A percentile compares a stretch with the other conserved stretches of the same genome.
These are phyloP conservation scores for Ahaetulla prasina DNA, from an alignment of 2,113 vertebrate genomes.

Conservation along the genomic window DNA sequence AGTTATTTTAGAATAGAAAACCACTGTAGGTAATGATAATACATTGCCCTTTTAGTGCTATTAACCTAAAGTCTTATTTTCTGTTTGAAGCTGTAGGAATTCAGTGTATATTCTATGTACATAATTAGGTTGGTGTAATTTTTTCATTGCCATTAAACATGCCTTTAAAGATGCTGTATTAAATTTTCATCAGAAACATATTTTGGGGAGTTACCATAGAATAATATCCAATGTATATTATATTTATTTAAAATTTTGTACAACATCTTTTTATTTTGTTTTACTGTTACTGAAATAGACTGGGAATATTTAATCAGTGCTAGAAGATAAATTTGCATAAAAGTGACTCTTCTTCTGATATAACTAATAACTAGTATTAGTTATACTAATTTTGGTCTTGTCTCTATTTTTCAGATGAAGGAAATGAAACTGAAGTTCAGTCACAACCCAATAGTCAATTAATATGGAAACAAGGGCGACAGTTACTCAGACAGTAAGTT, in stretches of 20 bases:
- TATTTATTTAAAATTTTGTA: not conserved
- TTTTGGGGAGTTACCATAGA: not conserved
- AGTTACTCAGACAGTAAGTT: conserved; percentile 96
- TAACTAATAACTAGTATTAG: too few relatives aligned
- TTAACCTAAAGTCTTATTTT: not conserved
- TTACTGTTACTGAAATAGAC: not conserved
- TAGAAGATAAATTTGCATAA: not conserved
- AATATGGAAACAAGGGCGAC: conserved; percentile 97
- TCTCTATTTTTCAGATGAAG: conserved; percentile 85
- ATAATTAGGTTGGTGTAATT: not conserved
- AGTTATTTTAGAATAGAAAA: not conserved
- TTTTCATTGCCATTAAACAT: not conserved
- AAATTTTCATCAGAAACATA: not conserved
- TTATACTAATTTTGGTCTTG: conserved; percentile 30
- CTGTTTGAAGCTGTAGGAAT: not conserved
- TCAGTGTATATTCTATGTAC: not conserved
- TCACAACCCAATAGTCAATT: conserved; percentile 93
- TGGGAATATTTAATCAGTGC: not conserved
- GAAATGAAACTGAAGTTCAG: conserved; percentile 88
- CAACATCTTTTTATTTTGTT: not conserved
- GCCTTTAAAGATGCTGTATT: not conserved
- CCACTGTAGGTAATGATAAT: not conserved
- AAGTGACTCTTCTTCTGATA: not conserved
- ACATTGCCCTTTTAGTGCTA: not conserved
- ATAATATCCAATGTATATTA: not conserved